Evolutionary conservation across 2,888 invertebrate species (phyloP).

Genomic region (Eubasilissa splendida): DNA sequence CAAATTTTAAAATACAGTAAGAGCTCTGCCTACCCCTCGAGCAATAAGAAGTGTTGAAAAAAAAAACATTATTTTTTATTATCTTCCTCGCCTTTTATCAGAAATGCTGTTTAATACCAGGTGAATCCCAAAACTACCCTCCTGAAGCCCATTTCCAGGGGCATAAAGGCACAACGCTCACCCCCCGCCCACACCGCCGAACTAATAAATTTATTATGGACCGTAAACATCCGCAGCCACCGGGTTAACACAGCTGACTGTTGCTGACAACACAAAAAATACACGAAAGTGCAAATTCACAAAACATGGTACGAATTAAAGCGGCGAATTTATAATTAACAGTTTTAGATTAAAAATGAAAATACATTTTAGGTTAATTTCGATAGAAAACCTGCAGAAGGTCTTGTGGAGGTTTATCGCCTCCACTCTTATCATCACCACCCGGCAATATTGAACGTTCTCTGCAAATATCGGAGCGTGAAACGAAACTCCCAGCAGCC

Average conservation of each 20-base stretch:
- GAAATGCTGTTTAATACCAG: slow-evolving; percentile 14
- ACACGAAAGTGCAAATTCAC: neutral
- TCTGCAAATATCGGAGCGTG: no score
- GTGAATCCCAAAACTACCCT: slow-evolving; percentile 19
- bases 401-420: no score
- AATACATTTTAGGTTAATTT: no score
- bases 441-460: no score
- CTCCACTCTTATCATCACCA: no score
- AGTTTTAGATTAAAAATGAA: no score
- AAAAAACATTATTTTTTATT: slow-evolving; percentile 10
- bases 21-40: no score
- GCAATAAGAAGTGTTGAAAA: neutral
- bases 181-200: neutral
- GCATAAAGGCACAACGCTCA: neutral
- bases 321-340: no score
- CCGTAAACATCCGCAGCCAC: neutral
- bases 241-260: neutral
- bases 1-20: no score
- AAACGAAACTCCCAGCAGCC: no score
- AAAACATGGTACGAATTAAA: neutral
- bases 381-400: no score
- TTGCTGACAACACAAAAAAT: neutral
- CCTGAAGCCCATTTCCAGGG: neutral
- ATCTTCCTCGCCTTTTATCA: slow-evolving; percentile 6
- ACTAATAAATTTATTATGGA: slow-evolving; percentile 34